A percentile compares a stretch with the other conserved stretches of the same genome.
Conservation (phyloP, 2,113 vertebrate species). For the Xenopus laevis region DNA sequence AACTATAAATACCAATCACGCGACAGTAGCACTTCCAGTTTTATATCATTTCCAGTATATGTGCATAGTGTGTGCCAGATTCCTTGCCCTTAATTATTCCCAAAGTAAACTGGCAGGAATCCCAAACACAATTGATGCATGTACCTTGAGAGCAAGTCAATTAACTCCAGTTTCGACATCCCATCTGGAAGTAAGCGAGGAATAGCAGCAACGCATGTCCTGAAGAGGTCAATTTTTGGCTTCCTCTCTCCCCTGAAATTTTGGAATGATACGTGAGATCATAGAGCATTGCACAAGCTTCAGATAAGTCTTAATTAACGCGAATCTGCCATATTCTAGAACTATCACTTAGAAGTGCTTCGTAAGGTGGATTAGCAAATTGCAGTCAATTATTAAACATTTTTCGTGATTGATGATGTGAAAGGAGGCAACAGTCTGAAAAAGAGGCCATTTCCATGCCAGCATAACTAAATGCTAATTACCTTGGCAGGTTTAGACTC, state of each 20-base stretch:
- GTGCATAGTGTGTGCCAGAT: background rate
- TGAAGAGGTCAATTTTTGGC: conserved; percentile 95
- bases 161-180: conserved; percentile 95
- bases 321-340: conserved; percentile 16
- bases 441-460: no score
- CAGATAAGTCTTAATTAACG: conserved; percentile 12
- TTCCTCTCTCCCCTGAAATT: conserved; percentile 89
- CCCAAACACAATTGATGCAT: conserved; percentile 12
- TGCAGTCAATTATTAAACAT: conserved; percentile 18
- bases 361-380: background rate
- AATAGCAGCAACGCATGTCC: conserved; percentile 94
- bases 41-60: background rate
- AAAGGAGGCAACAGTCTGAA: background rate
- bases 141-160: conserved; percentile 91
- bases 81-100: background rate
- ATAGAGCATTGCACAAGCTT: conserved; percentile 33
- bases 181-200: conserved; percentile 94
- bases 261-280: conserved; percentile 45
- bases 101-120: background rate
- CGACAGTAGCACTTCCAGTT: background rate
- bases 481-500: no score
- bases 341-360: conserved; percentile 2
- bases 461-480: no score
- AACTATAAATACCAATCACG: background rate
- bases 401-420: conserved; percentile 12